Evolutionary conservation across 2,113 vertebrate species (phyloP).

Genomic region (Galemys pyrenaicus): DNA sequence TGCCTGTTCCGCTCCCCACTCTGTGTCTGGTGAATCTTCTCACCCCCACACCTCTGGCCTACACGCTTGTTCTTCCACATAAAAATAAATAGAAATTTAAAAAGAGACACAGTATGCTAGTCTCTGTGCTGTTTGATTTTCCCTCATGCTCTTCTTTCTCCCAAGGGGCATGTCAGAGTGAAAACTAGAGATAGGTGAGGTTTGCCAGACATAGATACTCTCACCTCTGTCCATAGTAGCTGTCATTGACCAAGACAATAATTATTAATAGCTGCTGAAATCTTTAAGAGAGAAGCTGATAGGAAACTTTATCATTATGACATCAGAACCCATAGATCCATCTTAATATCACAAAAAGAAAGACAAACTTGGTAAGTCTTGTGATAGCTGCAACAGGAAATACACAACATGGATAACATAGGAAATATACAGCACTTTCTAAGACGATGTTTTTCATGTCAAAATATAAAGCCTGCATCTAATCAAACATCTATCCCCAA

Average conservation of each 20-base stretch:
- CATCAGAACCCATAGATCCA: background rate
- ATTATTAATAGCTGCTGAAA: background rate
- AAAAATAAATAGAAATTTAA: no score
- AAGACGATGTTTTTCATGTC: background rate
- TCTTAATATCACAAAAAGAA: background rate
- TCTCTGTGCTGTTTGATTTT: background rate
- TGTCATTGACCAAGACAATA: background rate
- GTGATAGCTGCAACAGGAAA: background rate
- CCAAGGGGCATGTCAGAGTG: background rate
- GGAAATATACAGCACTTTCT: background rate
- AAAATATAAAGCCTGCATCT: conserved; percentile 31
- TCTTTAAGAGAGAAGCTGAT: background rate
- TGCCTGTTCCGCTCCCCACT: no score
- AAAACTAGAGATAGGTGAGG: background rate
- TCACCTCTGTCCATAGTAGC: background rate
- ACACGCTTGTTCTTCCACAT: no score
- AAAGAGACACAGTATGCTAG: no score
- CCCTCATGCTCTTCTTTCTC: background rate
- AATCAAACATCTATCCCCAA: background rate
- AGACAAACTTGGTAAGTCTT: background rate
- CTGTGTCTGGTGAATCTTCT: no score
- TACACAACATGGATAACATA: background rate
- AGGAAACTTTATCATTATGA: background rate
- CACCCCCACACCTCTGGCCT: no score
- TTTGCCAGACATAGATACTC: conserved; percentile 11